These are phyloP conservation scores for Catotricha subobsoleta DNA, from an alignment of 2,888 invertebrate genomes.

Conservation along the genomic window DNA sequence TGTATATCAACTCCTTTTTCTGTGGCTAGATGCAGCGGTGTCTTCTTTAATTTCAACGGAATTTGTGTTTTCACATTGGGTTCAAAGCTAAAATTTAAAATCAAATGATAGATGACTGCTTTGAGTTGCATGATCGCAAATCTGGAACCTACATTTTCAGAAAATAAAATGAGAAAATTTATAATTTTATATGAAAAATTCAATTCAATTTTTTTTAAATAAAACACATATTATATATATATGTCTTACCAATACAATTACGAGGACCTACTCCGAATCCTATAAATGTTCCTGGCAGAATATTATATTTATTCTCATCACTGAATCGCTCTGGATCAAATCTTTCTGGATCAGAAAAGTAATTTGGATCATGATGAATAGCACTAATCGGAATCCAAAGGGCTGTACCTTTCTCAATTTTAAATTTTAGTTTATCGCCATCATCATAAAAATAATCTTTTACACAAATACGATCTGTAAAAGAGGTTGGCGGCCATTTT, in stretches of 20 bases:
- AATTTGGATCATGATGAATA: constrained; percentile 34
- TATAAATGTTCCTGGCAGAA: constrained; percentile 30
- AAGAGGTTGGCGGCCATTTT: constrained; percentile 30
- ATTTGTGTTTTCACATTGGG: constrained; percentile 8
- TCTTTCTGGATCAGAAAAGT: constrained; percentile 34
- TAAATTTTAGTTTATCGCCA: constrained; percentile 16
- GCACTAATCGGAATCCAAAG: constrained; percentile 27
- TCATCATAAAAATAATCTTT: constrained; percentile 30
- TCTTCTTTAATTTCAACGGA: constrained; percentile 9
- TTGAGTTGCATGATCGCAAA: constrained; percentile 11
- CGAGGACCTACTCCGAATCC: constrained; percentile 42
- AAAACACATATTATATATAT: too few species aligned
- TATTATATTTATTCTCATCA: constrained; percentile 35
- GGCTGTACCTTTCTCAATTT: constrained; percentile 18
- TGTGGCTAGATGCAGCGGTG: too few species aligned
- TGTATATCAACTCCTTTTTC: constrained; percentile 1
- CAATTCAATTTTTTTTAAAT: too few species aligned
- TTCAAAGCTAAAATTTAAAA: constrained; percentile 7
- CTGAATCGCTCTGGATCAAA: constrained; percentile 42
- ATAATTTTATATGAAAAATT: too few species aligned
- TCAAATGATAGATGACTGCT: constrained; percentile 8
- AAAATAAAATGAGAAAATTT: too few species aligned
- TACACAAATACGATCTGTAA: constrained; percentile 31
- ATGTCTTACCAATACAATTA: constrained; percentile 40
- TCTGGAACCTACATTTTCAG: too few species aligned